Percentiles rank a stretch among this genome's conserved stretches.
These are phyloP conservation scores for Spodoptera frugiperda DNA, from an alignment of 1,140 invertebrate genomes.

Conservation along the genomic window DNA sequence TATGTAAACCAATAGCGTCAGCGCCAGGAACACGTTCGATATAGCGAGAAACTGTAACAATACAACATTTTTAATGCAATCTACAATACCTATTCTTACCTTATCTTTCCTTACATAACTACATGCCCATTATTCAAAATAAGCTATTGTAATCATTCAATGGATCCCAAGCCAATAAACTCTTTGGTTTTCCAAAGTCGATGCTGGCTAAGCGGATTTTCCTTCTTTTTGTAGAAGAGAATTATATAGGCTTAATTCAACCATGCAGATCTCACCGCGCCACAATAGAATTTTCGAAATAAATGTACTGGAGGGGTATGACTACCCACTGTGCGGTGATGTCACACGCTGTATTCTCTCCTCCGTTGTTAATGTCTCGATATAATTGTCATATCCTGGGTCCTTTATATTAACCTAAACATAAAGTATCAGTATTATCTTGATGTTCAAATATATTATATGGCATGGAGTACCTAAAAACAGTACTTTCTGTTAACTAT, in stretches of 20 bases:
- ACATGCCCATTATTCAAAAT: too few species aligned
- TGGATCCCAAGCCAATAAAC: too few species aligned
- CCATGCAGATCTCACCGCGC: too few species aligned
- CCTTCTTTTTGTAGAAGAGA: too few species aligned
- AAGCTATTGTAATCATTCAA: too few species aligned
- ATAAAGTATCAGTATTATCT: background rate
- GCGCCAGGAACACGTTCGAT: constrained; percentile 87
- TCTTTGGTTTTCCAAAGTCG: too few species aligned
- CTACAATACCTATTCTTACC: background rate
- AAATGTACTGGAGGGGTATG: constrained; percentile 19
- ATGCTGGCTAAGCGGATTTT: too few species aligned
- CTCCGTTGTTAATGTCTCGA: constrained; percentile 13
- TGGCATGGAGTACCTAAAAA: too few species aligned
- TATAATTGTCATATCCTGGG: background rate
- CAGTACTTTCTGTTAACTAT: too few species aligned
- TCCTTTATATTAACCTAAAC: constrained; percentile 17
- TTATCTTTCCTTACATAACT: too few species aligned
- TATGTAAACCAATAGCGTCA: constrained; percentile 89
- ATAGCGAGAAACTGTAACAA: constrained; percentile 74
- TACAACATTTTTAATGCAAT: background rate
- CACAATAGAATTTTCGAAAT: too few species aligned
- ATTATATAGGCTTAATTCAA: too few species aligned
- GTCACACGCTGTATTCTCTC: constrained; percentile 16
- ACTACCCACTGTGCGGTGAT: constrained; percentile 17
- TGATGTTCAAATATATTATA: background rate